Conservation (phyloP, 2,888 invertebrate genomes). For the Philereme transversata region DNA sequence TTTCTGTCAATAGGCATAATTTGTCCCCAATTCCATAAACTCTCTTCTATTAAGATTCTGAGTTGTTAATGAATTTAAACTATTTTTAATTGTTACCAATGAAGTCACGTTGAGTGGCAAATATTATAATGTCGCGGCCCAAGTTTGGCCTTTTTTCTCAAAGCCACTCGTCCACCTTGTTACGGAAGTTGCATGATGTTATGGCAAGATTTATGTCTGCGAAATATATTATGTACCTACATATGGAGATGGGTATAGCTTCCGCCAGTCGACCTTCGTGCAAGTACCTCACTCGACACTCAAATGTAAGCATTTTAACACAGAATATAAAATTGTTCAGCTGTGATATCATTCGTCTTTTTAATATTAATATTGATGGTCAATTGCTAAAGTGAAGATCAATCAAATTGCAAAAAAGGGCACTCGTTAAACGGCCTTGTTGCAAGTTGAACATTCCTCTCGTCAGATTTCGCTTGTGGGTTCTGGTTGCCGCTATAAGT, state of each 20-base stretch:
- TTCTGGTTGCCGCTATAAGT: slow-evolving; percentile 12
- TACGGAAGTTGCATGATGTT: slow-evolving; percentile 12
- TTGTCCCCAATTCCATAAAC: too few relatives aligned
- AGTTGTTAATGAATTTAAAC: too few relatives aligned
- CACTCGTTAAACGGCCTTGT: slow-evolving; percentile 3
- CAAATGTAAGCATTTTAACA: slow-evolving; percentile 16
- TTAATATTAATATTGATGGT: slow-evolving; percentile 1
- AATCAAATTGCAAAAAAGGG: not conserved
- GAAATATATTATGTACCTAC: slow-evolving; percentile 4
- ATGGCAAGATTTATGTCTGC: slow-evolving; percentile 17
- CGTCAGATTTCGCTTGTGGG: too few relatives aligned
- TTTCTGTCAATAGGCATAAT: too few relatives aligned
- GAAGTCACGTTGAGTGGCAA: too few relatives aligned
- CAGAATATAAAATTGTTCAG: slow-evolving; percentile 10
- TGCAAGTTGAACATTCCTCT: slow-evolving; percentile 10
- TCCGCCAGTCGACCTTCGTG: slow-evolving; percentile 31
- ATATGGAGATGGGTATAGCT: slow-evolving; percentile 17
- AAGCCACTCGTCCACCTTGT: slow-evolving; percentile 10
- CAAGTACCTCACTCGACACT: slow-evolving; percentile 30
- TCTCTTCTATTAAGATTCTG: too few relatives aligned
- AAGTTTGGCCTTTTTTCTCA: slow-evolving; percentile 4
- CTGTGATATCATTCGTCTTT: slow-evolving; percentile 25
- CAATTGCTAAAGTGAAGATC: not conserved
- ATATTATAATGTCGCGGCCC: too few relatives aligned
- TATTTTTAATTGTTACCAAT: too few relatives aligned